Base-by-base conservation (phyloP, 2,113 vertebrate species). In the Misgurnus mizolepis region DNA sequence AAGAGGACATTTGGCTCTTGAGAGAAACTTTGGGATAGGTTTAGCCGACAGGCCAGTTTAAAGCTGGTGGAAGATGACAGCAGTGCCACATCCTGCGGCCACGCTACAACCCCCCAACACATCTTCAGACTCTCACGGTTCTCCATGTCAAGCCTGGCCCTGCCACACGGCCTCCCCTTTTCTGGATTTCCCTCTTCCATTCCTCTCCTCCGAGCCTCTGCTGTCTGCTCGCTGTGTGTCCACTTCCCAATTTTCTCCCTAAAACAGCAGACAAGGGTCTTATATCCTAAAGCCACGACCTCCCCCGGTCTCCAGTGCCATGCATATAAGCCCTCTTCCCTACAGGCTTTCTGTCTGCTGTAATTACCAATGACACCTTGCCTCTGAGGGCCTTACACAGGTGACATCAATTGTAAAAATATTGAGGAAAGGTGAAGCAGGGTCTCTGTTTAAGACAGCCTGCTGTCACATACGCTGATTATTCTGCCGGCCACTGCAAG, bases 351-450 rank as follows among this genome's bases (percentile, higher is more conserved):
- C 80, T 68, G 53, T 85, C 82, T 88, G 86, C 84, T 88, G 86
- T 93, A 91, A 93, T 93, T 91, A 93, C 86, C 90, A 87, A 76
- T 91, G 91, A 89, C 93, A 93, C 86, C 86, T 85, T 78, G 84
- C 86, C 89, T 92, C 89, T 84, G 77, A 89, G 90, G 88, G 86
- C 87, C 86, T 80, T 74, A 85, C 83, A 83, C 89, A 91, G 90
- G 91, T 93, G 90, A 91, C 90, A 91, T 55, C 22, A 81, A 83
- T 81, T 85, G 86, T 87, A 85, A 68, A 79, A 74, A 81, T 82
- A 81, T 72, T 79, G 86, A 81, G 65, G 74, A 76, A 84, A 80
- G 81, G 86, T 80, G 67, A 67, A 82, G 79, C 64, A n/a, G 62
- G 80, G 50, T 76, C 69, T 82, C 80, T 77, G 78, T 82, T 80